Evolutionary conservation across 2,113 vertebrate genomes (phyloP).

Genomic region (Lepidothrix coronata): DNA sequence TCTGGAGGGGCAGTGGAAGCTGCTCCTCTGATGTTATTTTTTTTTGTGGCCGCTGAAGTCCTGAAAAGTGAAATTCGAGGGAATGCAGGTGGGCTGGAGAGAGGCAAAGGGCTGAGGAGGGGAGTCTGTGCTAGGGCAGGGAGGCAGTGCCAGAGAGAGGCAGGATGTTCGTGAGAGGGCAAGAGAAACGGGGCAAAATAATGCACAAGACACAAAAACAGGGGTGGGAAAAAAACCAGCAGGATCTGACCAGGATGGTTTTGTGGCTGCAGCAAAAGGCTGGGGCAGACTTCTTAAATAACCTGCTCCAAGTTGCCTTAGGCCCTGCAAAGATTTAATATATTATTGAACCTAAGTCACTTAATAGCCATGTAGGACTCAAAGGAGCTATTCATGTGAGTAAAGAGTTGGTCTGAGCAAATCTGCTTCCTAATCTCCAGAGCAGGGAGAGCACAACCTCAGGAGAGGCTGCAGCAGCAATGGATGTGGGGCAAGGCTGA

Average conservation of each 20-base stretch:
- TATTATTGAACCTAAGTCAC: constrained; percentile 31
- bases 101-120: background rate
- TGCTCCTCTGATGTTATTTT: background rate
- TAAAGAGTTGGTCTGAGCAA: background rate
- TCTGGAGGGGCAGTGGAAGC: background rate
- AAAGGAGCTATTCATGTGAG: constrained; percentile 38
- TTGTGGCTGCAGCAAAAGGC: background rate
- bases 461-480: background rate
- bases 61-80: background rate
- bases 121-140: background rate
- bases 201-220: background rate
- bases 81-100: background rate
- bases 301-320: constrained; percentile 16
- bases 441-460: background rate
- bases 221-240: background rate
- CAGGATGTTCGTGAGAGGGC: background rate
- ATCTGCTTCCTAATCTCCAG: constrained; percentile 29
- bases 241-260: background rate
- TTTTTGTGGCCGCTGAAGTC: background rate
- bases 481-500: background rate
- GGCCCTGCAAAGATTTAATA: constrained; percentile 32
- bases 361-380: constrained; percentile 25
- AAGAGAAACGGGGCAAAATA: background rate
- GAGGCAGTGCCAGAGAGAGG: background rate
- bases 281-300: background rate